A percentile compares a stretch with the other conserved stretches of the same genome.
Conservation (phyloP, 2,797 vertebrate genomes). For the Schizopygopsis malacanthus region DNA sequence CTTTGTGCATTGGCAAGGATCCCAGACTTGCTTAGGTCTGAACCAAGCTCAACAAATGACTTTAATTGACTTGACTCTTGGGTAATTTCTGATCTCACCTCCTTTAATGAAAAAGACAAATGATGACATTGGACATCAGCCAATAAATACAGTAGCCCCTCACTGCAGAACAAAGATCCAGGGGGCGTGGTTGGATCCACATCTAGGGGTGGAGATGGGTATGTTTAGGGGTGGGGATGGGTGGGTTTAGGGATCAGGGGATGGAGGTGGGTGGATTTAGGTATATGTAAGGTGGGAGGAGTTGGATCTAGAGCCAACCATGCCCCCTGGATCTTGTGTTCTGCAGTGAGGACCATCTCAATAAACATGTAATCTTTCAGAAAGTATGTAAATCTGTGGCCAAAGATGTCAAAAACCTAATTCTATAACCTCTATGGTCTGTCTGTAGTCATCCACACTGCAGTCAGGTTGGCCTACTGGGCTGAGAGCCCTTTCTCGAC, state of each 20-base stretch:
- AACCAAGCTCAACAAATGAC: conserved; percentile 82
- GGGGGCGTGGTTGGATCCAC: no score
- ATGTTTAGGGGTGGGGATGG: no score
- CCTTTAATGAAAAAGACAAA: conserved; percentile 74
- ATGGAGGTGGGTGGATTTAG: no score
- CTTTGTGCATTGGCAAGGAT: conserved; percentile 76
- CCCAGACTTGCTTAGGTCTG: conserved; percentile 81
- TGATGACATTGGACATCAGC: neutral
- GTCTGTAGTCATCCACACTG: conserved; percentile 87
- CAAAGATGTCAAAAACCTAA: neutral
- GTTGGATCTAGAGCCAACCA: no score
- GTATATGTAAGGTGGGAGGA: no score
- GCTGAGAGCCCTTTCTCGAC: conserved; percentile 80
- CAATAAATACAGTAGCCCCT: no score
- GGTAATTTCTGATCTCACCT: conserved; percentile 86
- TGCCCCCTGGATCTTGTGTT: no score
- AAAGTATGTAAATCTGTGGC: conserved; percentile 1
- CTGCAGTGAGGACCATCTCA: neutral
- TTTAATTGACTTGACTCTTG: conserved; percentile 86
- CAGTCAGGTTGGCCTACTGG: conserved; percentile 87
- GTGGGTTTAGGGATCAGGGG: no score
- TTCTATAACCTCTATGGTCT: conserved; percentile 87
- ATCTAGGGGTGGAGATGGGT: no score
- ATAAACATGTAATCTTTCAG: conserved; percentile 10
- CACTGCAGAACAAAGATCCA: no score